phyloP scores from a whole-genome alignment of 1,140 invertebrate species.

The Saccostrea echinata region DNA sequence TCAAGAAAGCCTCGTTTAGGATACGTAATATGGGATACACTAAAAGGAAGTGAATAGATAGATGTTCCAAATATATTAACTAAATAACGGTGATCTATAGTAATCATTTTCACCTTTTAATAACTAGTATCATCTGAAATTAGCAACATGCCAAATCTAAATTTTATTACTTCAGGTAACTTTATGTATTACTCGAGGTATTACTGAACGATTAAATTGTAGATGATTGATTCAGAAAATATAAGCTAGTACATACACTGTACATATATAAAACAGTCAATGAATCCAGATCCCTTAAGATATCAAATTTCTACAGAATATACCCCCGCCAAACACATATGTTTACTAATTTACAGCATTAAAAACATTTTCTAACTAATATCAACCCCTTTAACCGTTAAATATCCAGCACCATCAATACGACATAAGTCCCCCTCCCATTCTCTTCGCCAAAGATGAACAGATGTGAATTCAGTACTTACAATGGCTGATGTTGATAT shows the following conservation, averaged over 20 bases:
- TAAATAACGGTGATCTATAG: neutral
- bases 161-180: neutral
- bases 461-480: constrained; percentile 31
- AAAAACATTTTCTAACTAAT: neutral
- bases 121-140: constrained; percentile 25
- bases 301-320: neutral
- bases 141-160: neutral
- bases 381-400: neutral
- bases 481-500: constrained; percentile 57
- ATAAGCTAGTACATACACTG: neutral
- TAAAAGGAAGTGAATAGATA: constrained; percentile 1
- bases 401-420: neutral
- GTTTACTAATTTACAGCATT: neutral
- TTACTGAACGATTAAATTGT: neutral
- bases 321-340: neutral
- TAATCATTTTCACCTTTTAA: constrained; percentile 30
- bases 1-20: constrained; percentile 5
- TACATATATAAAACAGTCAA: neutral
- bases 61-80: constrained; percentile 18
- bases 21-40: neutral
- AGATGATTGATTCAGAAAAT: constrained; percentile 11
- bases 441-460: neutral
- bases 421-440: neutral
- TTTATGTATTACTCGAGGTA: no score
- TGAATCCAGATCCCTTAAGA: neutral